Base-by-base conservation (phyloP, 2,888 invertebrate genomes). In the Mimumesa dahlbomi region DNA sequence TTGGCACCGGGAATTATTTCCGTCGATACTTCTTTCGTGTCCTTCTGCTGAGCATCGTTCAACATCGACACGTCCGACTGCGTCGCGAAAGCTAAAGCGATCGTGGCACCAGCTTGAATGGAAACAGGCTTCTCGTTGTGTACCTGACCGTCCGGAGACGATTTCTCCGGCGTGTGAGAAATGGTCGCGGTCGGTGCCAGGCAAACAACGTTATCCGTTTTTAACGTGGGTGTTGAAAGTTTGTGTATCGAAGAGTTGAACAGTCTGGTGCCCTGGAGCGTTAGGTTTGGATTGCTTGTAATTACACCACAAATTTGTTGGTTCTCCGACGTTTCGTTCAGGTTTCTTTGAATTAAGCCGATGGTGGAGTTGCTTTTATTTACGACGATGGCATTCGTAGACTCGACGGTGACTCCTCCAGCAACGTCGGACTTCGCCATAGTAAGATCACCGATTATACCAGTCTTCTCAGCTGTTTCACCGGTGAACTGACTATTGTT, bases 291-390 rank as follows among this genome's bases (percentile, higher is more conserved):
- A 75, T 87, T 89, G 66, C 87, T 89, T 7, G 89, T 86, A 31
- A 89, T 89, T 0, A 89, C 89, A 0, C 89, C 87, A 58, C 89
- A 89, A 18, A 88, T 84, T 43, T 87, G 87, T 38, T 87, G 87
- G 43, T 36, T 81, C 9, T 86, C 87, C 1, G 75, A 38, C 2
- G 84, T 74, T 16, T 88, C 88, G 14, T 68, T 77, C 21, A 87
- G 45, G 59, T 83, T 87, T 4, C 88, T 72, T 19, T 86, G 88
- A 22, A 88, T 78, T 43, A 88, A 67, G 3, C 85, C 86, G 19
- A 88, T 85, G n/a, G 77, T 69, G 0, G 85, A 59, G 13, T 62
- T 80, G n/a, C 79, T 72, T 14, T 88, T 88, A 58, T 87, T 88
- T 2, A 88, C 85, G 14, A 87, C 74, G 13, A 87, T 84, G 2